phyloP scores from a whole-genome alignment of 2,113 vertebrate species.

The Tragelaphus strepsiceros region DNA sequence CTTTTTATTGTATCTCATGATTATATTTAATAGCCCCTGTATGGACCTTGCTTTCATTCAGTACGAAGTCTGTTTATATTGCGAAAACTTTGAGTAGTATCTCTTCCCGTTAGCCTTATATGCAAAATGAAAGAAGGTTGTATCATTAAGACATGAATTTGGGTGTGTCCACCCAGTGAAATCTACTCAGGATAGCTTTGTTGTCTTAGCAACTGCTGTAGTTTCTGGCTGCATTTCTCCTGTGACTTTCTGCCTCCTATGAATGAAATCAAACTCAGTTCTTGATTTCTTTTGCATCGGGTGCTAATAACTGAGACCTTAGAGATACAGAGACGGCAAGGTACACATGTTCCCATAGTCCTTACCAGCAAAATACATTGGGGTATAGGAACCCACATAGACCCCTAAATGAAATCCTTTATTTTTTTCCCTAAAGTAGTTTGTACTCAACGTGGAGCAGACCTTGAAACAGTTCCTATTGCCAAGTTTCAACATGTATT shows the following conservation, averaged over 20 bases:
- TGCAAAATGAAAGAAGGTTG: background rate
- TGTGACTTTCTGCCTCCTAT: background rate
- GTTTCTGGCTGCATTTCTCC: background rate
- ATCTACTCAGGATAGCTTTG: background rate
- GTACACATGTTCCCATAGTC: background rate
- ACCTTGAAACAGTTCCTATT: background rate
- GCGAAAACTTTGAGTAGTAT: background rate
- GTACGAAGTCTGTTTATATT: background rate
- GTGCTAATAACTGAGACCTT: background rate
- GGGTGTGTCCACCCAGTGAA: background rate
- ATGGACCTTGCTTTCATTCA: background rate
- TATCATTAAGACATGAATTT: background rate
- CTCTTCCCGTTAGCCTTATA: background rate
- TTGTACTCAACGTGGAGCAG: fast-evolving
- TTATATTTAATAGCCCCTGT: background rate
- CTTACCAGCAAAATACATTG: background rate
- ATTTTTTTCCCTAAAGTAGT: background rate
- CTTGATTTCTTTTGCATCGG: background rate
- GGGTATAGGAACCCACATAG: background rate
- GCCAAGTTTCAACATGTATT: background rate
- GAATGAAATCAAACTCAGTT: too few species aligned
- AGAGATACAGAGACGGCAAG: background rate
- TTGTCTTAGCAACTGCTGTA: background rate
- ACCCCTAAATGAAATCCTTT: background rate
- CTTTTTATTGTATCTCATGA: background rate